Evolutionary conservation across 2,113 vertebrate species (phyloP).

Genomic region (Petrocephalus microphthalmus): DNA sequence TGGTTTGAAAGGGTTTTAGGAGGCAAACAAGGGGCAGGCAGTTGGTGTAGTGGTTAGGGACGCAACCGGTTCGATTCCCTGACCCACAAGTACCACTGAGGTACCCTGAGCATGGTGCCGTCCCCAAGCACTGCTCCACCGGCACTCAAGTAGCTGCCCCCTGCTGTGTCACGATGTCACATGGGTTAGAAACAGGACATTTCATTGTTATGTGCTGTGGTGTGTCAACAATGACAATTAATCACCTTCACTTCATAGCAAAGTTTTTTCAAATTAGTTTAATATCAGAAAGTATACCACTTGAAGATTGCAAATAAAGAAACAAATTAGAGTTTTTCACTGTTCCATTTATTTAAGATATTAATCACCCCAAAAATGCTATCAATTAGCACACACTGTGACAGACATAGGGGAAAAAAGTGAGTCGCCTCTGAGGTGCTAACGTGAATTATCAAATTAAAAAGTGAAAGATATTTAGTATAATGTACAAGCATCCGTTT

Average conservation of each 20-base stretch:
- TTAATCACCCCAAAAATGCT: conserved; percentile 6
- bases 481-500: conserved; percentile 14
- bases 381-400: not conserved
- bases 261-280: not conserved
- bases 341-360: conserved; percentile 13
- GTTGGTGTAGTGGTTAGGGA: no score
- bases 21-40: no score
- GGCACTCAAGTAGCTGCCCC: no score
- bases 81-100: no score
- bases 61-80: no score
- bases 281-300: not conserved
- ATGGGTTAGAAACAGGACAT: no score
- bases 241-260: no score
- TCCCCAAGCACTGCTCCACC: no score
- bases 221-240: no score
- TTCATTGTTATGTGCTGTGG: no score
- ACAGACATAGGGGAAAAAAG: not conserved
- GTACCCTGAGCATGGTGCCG: no score
- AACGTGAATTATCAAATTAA: not conserved
- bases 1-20: not conserved
- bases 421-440: not conserved
- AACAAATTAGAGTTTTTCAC: not conserved
- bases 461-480: conserved; percentile 11
- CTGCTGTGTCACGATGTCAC: no score
- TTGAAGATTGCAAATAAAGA: not conserved